Conservation (phyloP, 64 coral and sea anemone species). For the Anthopleura sola region DNA sequence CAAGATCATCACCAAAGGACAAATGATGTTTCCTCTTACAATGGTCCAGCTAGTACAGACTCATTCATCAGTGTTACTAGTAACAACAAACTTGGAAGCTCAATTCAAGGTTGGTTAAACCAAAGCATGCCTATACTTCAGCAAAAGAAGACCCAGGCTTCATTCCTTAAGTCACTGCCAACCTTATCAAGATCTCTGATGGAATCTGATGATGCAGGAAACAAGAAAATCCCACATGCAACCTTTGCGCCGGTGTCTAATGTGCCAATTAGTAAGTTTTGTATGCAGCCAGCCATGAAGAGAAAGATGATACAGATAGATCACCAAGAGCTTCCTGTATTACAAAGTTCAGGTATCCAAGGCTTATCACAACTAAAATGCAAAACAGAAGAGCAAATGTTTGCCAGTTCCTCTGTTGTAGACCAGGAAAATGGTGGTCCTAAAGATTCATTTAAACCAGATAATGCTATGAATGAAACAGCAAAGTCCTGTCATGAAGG, state of each 20-base stretch:
- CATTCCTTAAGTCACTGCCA: not conserved
- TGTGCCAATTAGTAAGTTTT: conserved; percentile 43
- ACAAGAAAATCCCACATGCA: conserved; percentile 2
- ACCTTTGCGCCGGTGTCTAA: conserved; percentile 21
- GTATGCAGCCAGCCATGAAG: conserved; percentile 50
- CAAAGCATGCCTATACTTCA: not conserved
- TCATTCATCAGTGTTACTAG: not conserved
- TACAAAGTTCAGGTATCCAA: not conserved
- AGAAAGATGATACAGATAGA: conserved; percentile 12
- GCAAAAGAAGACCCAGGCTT: not conserved
- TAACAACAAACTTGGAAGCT: not conserved
- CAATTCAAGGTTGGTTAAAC: not conserved
- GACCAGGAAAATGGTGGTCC: not conserved
- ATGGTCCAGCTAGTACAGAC: not conserved
- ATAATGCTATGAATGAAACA: not conserved
- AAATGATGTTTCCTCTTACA: not conserved
- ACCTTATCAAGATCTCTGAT: not conserved
- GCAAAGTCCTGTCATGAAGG: not conserved
- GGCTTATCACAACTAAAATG: not conserved
- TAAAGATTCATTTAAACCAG: not conserved
- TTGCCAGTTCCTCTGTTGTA: not conserved
- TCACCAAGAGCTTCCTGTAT: not conserved
- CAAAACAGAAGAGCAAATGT: not conserved
- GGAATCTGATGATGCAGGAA: conserved; percentile 1
- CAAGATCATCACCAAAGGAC: not conserved